Evolutionary conservation across 2,113 vertebrate species (phyloP).

Genomic region (Choloepus hoffmanni): DNA sequence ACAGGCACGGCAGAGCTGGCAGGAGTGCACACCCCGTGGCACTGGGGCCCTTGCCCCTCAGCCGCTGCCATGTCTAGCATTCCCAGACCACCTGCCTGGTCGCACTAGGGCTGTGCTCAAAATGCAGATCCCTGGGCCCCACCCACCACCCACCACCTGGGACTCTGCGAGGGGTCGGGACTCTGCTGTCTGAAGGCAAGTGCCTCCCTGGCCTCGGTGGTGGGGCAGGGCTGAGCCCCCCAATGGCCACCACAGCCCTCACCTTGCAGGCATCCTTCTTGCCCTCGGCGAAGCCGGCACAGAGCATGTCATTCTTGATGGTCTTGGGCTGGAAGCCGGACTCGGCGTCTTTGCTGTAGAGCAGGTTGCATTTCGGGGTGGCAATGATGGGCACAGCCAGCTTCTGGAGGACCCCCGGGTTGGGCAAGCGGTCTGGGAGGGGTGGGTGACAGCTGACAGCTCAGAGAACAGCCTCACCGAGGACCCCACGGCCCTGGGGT

Average conservation of each 20-base stretch:
- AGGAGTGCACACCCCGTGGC: background rate
- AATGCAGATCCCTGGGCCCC: background rate
- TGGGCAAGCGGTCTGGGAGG: constrained; percentile 73
- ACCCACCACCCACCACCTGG: background rate
- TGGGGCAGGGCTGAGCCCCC: background rate
- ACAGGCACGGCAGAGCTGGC: background rate
- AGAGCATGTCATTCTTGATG: constrained; percentile 83
- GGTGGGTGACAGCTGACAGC: too few species aligned
- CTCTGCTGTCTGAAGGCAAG: background rate
- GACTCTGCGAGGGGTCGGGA: background rate
- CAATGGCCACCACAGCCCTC: background rate
- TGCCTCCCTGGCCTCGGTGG: too few species aligned
- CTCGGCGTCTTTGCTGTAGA: constrained; percentile 71
- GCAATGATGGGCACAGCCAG: constrained; percentile 79
- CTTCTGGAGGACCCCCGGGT: constrained; percentile 81
- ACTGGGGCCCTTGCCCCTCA: background rate
- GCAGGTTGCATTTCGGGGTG: constrained; percentile 71
- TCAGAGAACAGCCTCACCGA: background rate
- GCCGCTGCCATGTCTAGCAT: background rate
- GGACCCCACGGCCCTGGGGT: background rate
- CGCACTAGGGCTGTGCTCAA: background rate
- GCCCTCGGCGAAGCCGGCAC: constrained; percentile 82
- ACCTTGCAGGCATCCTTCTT: constrained; percentile 86
- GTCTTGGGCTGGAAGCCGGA: constrained; percentile 35
- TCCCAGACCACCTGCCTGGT: background rate